Percentiles rank a stretch among this genome's conserved stretches.
phyloP scores from a whole-genome alignment of 2,888 invertebrate species.

The Automeris io region DNA sequence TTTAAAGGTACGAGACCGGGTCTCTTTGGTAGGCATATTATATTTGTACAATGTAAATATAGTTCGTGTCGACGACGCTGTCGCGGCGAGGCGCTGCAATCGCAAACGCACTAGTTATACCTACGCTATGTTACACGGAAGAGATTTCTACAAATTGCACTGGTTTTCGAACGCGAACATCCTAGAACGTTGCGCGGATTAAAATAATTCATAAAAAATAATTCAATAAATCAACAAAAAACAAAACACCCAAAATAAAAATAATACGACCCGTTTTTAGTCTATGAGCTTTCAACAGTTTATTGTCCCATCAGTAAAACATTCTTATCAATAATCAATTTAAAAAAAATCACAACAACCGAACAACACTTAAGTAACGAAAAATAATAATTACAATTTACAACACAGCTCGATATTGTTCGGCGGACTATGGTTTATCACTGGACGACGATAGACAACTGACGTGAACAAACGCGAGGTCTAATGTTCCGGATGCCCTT shows the following conservation, averaged over 20 bases:
- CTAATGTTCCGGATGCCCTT: conserved; percentile 77
- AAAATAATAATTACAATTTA: conserved; percentile 72
- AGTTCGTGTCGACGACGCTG: conserved; percentile 58
- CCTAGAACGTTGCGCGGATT: conserved; percentile 68
- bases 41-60: conserved; percentile 75
- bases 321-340: conserved; percentile 61
- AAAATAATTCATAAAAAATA: conserved; percentile 62
- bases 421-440: conserved; percentile 62
- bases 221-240: conserved; percentile 72
- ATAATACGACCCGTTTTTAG: conserved; percentile 76
- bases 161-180: conserved; percentile 74
- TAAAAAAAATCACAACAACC: conserved; percentile 76
- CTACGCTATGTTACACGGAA: conserved; percentile 74
- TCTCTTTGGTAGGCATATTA: conserved; percentile 78
- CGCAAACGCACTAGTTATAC: conserved; percentile 68
- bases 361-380: conserved; percentile 76
- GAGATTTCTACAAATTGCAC: conserved; percentile 77
- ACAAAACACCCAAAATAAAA: conserved; percentile 69
- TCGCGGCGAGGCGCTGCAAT: conserved; percentile 45
- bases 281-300: conserved; percentile 71
- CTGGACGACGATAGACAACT: conserved; percentile 35
- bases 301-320: conserved; percentile 63
- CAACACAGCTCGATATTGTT: conserved; percentile 68
- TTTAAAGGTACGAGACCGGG: conserved; percentile 77
- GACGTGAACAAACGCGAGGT: conserved; percentile 19